Evolutionary conservation across 2,888 invertebrate genomes (phyloP).

Genomic region (Oxytorus armatus): DNA sequence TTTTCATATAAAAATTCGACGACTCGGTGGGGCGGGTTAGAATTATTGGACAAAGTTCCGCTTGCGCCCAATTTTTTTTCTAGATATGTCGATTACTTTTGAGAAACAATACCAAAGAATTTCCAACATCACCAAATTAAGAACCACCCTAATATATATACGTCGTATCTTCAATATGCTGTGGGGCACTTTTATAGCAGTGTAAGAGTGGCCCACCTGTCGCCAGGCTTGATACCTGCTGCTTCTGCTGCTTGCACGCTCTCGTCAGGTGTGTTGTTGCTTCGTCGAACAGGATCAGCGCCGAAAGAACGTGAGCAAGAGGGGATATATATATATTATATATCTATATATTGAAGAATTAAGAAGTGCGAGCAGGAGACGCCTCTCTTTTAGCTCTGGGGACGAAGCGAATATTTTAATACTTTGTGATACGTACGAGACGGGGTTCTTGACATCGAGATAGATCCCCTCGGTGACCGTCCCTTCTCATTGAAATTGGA

Average conservation of each 20-base stretch:
- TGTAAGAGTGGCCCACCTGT: conserved; percentile 65
- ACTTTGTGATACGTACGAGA: conserved; percentile 21
- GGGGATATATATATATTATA: conserved; percentile 2
- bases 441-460: conserved; percentile 61
- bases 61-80: too few relatives aligned
- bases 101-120: too few relatives aligned
- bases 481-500: conserved; percentile 52
- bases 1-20: too few relatives aligned
- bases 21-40: too few relatives aligned
- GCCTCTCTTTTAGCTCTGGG: conserved; percentile 44
- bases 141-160: conserved; percentile 15
- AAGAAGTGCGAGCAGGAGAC: conserved; percentile 63
- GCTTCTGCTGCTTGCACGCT: conserved; percentile 55
- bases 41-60: too few relatives aligned
- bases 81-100: too few relatives aligned
- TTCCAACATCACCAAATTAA: too few relatives aligned
- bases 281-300: conserved; percentile 58
- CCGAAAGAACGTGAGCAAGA: conserved; percentile 38
- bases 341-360: conserved; percentile 44
- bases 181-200: conserved; percentile 17
- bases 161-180: conserved; percentile 13
- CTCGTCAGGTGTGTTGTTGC: conserved; percentile 64
- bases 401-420: conserved; percentile 52
- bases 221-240: conserved; percentile 66
- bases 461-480: conserved; percentile 36